These are phyloP conservation scores for Hemichromis elongatus DNA, from an alignment of 2,113 vertebrate genomes.

Conservation along the genomic window DNA sequence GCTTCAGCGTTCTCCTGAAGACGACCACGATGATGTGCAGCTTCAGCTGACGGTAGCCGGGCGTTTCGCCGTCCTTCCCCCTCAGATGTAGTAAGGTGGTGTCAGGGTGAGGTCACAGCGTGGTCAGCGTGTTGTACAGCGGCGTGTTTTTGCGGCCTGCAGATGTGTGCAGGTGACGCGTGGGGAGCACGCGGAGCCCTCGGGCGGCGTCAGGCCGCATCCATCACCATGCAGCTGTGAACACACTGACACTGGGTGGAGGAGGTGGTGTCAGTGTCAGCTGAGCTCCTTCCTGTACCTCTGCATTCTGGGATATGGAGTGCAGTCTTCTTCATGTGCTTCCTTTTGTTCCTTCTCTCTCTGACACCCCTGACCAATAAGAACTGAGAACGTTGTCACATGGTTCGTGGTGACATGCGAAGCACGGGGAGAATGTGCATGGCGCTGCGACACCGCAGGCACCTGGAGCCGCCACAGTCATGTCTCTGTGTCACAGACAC, in stretches of 20 bases:
- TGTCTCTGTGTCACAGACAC: too few relatives aligned
- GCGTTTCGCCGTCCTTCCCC: background rate
- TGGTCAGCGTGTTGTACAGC: background rate
- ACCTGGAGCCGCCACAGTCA: too few relatives aligned
- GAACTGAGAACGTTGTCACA: background rate
- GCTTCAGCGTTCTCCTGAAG: background rate
- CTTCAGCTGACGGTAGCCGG: background rate
- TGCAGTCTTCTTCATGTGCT: background rate
- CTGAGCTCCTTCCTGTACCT: background rate
- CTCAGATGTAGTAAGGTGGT: background rate
- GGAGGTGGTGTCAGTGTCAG: background rate
- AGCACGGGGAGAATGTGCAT: background rate
- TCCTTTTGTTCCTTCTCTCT: background rate
- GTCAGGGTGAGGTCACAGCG: background rate
- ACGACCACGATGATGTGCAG: background rate
- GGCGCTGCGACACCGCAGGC: too few relatives aligned
- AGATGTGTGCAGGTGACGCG: background rate
- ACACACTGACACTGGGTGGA: background rate
- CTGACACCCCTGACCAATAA: background rate
- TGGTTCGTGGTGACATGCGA: background rate
- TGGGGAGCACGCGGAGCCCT: background rate
- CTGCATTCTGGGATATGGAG: background rate
- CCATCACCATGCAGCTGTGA: background rate
- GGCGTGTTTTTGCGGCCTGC: background rate
- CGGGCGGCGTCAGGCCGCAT: background rate